Evolutionary conservation across 2,113 vertebrate genomes (phyloP).

Genomic region (Elaphurus davidianus): DNA sequence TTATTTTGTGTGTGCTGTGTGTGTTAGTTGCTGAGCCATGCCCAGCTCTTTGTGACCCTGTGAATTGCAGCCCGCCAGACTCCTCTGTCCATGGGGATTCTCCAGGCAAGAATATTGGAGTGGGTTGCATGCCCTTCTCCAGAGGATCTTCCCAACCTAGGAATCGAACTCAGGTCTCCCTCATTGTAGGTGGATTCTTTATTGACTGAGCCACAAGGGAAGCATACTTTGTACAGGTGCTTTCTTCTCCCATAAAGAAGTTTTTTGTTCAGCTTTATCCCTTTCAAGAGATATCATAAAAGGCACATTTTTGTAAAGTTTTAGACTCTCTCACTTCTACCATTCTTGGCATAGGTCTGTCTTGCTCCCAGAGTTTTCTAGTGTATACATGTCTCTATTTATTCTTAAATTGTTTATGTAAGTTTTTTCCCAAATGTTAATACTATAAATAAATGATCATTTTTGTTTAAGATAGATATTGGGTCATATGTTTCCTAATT

Average conservation of each 20-base stretch:
- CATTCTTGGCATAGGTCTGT: not conserved
- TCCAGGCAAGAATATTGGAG: not conserved
- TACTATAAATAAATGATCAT: not conserved
- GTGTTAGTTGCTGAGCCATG: not conserved
- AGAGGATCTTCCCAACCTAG: not conserved
- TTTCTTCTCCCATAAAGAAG: not conserved
- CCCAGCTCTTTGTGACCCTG: not conserved
- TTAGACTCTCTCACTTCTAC: not conserved
- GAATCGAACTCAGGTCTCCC: not conserved
- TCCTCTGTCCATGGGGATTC: not conserved
- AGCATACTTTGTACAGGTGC: not conserved
- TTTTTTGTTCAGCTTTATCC: not conserved
- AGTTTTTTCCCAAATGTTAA: not conserved
- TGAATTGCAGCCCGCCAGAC: rapidly evolving
- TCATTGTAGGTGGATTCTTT: not conserved
- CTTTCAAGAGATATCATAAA: not conserved
- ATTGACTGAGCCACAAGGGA: not conserved
- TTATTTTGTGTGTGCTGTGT: not conserved
- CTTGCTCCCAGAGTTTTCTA: not conserved
- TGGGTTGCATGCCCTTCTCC: not conserved
- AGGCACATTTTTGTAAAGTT: not conserved
- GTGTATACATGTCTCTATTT: not conserved
- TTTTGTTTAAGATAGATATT: not conserved
- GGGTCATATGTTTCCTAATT: not conserved
- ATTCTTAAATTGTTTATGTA: not conserved